phyloP scores from a whole-genome alignment of 2,113 vertebrate genomes.

The Lepus europaeus region DNA sequence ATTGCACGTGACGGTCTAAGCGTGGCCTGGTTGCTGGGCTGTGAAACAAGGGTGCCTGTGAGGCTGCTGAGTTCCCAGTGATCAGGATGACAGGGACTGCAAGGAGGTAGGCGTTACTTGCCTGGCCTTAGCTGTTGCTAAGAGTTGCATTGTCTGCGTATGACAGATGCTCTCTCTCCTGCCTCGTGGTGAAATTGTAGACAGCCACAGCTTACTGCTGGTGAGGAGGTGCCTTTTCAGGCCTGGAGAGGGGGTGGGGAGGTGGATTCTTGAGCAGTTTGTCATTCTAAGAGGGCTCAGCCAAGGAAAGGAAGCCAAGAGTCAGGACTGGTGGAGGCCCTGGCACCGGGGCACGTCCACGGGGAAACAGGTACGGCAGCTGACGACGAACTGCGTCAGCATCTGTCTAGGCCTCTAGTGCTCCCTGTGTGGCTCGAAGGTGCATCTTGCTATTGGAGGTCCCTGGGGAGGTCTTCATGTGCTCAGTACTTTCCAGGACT shows the following conservation, averaged over 20 bases:
- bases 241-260: too few species aligned
- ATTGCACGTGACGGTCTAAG: background rate
- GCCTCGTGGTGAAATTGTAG: background rate
- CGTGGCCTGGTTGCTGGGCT: background rate
- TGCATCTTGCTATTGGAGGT: background rate
- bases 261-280: background rate
- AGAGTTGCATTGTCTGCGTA: background rate
- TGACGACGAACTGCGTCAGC: background rate
- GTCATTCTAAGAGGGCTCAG: background rate
- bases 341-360: background rate
- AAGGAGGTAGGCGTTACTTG: too few species aligned
- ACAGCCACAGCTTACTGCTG: background rate
- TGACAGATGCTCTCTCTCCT: background rate
- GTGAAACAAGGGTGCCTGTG: too few species aligned
- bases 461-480: background rate
- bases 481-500: background rate
- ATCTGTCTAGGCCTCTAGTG: background rate
- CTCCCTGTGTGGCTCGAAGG: background rate
- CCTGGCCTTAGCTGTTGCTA: fast-evolving
- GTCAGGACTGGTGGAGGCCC: background rate
- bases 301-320: background rate
- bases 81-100: background rate
- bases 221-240: background rate
- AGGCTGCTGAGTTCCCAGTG: too few species aligned
- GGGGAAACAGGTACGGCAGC: background rate